A percentile compares a stretch with the other conserved stretches of the same genome.
These are phyloP conservation scores for Ophonus ardosiacus DNA, from an alignment of 2,888 invertebrate species.

Conservation along the genomic window DNA sequence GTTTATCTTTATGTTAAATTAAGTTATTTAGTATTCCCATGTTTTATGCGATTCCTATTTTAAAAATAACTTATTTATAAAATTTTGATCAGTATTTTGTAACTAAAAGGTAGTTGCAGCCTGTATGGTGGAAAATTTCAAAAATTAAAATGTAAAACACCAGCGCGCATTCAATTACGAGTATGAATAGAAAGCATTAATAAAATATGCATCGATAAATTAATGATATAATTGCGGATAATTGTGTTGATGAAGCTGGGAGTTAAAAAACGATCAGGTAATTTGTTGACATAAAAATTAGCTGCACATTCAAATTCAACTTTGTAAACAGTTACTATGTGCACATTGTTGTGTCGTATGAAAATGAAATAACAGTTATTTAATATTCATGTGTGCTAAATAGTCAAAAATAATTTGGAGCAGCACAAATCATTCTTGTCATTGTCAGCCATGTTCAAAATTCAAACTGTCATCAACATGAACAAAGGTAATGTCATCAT, in stretches of 20 bases:
- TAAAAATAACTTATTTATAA: too few relatives aligned
- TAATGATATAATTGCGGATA: not conserved
- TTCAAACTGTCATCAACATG: slow-evolving; percentile 54
- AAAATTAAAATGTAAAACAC: not conserved
- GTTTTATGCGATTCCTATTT: too few relatives aligned
- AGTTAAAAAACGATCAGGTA: slow-evolving; percentile 13
- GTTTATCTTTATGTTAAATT: too few relatives aligned
- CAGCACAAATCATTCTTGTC: slow-evolving; percentile 61
- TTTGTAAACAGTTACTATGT: slow-evolving; percentile 6
- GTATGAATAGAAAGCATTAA: not conserved
- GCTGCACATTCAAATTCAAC: not conserved
- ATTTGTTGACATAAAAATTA: slow-evolving; percentile 35
- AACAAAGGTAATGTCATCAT: slow-evolving; percentile 63
- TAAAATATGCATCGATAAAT: slow-evolving; percentile 1
- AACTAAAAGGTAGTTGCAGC: too few relatives aligned
- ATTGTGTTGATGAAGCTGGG: not conserved
- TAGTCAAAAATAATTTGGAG: slow-evolving; percentile 57
- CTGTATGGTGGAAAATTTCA: not conserved
- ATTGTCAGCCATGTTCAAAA: slow-evolving; percentile 61
- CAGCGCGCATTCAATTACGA: not conserved
- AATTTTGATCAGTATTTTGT: too few relatives aligned
- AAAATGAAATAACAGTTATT: slow-evolving; percentile 57
- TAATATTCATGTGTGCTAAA: slow-evolving; percentile 46
- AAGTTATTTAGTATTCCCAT: too few relatives aligned
- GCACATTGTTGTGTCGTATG: slow-evolving; percentile 7